phyloP scores from a whole-genome alignment of 2,797 vertebrate species.

The Vespertilio murinus region DNA sequence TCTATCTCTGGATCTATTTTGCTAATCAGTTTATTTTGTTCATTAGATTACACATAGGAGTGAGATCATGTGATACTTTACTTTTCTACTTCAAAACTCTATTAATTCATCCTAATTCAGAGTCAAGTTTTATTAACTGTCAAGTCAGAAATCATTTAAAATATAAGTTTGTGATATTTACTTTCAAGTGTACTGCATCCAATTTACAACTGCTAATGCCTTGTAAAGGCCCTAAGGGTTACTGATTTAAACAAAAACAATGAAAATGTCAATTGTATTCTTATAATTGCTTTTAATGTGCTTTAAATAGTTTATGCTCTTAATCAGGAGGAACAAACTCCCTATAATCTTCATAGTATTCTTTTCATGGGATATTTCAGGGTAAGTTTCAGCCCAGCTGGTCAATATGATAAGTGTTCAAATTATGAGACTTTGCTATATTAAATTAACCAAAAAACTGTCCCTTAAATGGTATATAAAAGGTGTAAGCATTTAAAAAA shows the following conservation, averaged over 20 bases:
- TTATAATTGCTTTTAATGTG: not conserved
- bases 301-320: constrained; percentile 25
- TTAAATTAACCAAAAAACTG: not conserved
- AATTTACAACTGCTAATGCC: not conserved
- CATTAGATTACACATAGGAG: too few species aligned
- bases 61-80: too few species aligned
- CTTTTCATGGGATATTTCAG: not conserved
- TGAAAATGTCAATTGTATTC: not conserved
- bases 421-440: constrained; percentile 8
- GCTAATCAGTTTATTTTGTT: too few species aligned
- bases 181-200: not conserved
- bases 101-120: constrained; percentile 11
- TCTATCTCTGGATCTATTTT: too few species aligned
- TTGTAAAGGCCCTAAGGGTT: not conserved
- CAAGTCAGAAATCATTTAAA: constrained; percentile 23
- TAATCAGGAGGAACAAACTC: not conserved
- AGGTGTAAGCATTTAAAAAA: constrained; percentile 22
- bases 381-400: not conserved
- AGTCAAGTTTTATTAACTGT: constrained; percentile 28
- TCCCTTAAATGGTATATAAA: not conserved
- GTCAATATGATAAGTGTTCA: constrained; percentile 11
- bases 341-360: not conserved
- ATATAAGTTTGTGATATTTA: not conserved
- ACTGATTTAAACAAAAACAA: constrained; percentile 1
- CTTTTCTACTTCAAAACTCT: not conserved